Percentiles rank a stretch among this genome's conserved stretches.
These are phyloP conservation scores for Cololabis saira DNA, from an alignment of 2,113 vertebrate genomes.

Conservation along the genomic window DNA sequence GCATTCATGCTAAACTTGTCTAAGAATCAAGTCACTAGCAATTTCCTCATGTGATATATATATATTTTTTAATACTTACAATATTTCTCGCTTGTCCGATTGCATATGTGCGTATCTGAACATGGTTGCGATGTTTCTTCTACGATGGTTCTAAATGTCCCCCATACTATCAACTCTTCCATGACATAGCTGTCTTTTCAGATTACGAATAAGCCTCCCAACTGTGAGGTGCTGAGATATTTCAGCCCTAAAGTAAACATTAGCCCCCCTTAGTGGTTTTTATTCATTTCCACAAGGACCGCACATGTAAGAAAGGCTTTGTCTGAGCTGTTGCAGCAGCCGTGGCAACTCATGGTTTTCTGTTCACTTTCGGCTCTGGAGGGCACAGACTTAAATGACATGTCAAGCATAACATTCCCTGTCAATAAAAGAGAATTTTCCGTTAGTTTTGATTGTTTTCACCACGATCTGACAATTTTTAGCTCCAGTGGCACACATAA, in stretches of 20 bases:
- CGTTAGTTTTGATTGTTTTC: not conserved
- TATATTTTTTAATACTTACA: too few species aligned
- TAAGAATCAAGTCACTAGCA: too few species aligned
- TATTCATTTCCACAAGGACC: constrained; percentile 33
- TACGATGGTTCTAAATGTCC: constrained; percentile 17
- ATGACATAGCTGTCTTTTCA: constrained; percentile 35
- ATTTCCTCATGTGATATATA: too few species aligned
- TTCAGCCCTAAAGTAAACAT: constrained; percentile 45
- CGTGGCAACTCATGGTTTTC: not conserved
- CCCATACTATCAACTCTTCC: constrained; percentile 5
- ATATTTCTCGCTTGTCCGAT: not conserved
- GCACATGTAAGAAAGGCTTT: not conserved
- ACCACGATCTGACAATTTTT: too few species aligned
- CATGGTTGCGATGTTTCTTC: not conserved
- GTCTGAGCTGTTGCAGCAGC: not conserved
- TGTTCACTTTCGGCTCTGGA: too few species aligned
- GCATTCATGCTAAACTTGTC: too few species aligned
- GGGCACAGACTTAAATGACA: constrained; percentile 1
- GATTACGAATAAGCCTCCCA: constrained; percentile 49
- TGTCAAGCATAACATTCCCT: constrained; percentile 1
- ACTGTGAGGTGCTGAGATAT: constrained; percentile 52
- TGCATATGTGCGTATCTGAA: not conserved
- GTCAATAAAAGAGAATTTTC: not conserved
- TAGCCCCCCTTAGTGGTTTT: constrained; percentile 12
- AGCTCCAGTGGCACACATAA: too few species aligned